These are phyloP conservation scores for Stegodyphus dumicola DNA, from an alignment of 1,140 invertebrate genomes.

Conservation along the genomic window DNA sequence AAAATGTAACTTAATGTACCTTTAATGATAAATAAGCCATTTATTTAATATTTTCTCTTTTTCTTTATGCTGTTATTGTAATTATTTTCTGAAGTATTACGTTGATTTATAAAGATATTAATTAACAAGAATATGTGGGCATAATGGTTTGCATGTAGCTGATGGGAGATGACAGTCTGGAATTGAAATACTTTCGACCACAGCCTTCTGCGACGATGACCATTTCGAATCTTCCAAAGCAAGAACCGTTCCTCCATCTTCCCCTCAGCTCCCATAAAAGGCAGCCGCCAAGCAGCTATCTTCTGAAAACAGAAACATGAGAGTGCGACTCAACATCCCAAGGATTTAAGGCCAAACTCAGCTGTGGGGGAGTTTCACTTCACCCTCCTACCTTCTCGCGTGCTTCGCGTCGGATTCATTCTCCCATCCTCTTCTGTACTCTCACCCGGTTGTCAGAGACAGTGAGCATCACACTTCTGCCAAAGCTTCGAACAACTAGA, in stretches of 20 bases:
- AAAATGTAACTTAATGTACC: no score
- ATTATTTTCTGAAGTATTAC: no score
- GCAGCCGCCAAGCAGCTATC: neutral
- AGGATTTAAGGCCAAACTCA: conserved; percentile 48
- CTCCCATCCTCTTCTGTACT: neutral
- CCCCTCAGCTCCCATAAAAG: conserved; percentile 40
- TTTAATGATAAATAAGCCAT: no score
- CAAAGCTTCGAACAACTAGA: neutral
- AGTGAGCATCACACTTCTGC: neutral
- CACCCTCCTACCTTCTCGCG: conserved; percentile 1
- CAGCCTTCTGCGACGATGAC: neutral
- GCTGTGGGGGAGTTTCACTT: conserved; percentile 50
- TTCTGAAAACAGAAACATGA: conserved; percentile 58
- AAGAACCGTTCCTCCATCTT: neutral
- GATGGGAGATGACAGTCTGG: neutral
- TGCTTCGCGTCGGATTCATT: neutral
- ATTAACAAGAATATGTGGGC: neutral
- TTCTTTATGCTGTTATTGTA: no score
- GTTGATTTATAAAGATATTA: no score
- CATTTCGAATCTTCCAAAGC: neutral
- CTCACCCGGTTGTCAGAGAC: neutral
- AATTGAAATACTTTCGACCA: neutral
- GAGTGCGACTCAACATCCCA: conserved; percentile 9
- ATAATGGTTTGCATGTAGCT: neutral
- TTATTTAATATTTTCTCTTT: no score